phyloP scores from a whole-genome alignment of 2,797 vertebrate species.

The Alca torda region DNA sequence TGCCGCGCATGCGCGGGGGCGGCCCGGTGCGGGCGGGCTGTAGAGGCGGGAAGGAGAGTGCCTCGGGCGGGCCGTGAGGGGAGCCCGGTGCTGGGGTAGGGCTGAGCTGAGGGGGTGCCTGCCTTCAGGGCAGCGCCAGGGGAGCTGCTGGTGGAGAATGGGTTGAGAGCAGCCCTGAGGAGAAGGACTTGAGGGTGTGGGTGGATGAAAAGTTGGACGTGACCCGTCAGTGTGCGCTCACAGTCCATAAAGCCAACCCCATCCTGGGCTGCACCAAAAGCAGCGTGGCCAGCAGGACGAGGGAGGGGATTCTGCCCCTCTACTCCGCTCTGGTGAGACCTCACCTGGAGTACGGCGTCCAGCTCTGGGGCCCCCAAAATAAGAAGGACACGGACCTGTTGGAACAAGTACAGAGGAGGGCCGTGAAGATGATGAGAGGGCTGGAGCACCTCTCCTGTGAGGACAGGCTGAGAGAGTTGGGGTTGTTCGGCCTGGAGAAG shows the following conservation, averaged over 20 bases:
- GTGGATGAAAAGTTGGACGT: not conserved
- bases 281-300: not conserved
- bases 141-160: not conserved
- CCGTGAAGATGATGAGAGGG: not conserved
- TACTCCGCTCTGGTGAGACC: not conserved
- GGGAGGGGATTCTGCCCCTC: not conserved
- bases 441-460: not conserved
- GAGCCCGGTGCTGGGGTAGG: not conserved
- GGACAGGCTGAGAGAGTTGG: not conserved
- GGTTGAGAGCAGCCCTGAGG: not conserved
- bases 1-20: too few relatives aligned
- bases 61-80: too few relatives aligned
- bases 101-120: fast-evolving
- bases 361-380: not conserved
- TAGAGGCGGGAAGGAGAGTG: not conserved
- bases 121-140: fast-evolving
- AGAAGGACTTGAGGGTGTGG: not conserved
- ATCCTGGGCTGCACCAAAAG: not conserved
- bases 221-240: not conserved
- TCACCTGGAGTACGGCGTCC: not conserved
- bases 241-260: not conserved
- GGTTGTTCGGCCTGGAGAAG: not conserved
- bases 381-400: not conserved
- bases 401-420: not conserved
- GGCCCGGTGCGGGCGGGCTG: not conserved